Evolutionary conservation across 2,888 invertebrate species (phyloP).

Genomic region (Drosophila helvetica): DNA sequence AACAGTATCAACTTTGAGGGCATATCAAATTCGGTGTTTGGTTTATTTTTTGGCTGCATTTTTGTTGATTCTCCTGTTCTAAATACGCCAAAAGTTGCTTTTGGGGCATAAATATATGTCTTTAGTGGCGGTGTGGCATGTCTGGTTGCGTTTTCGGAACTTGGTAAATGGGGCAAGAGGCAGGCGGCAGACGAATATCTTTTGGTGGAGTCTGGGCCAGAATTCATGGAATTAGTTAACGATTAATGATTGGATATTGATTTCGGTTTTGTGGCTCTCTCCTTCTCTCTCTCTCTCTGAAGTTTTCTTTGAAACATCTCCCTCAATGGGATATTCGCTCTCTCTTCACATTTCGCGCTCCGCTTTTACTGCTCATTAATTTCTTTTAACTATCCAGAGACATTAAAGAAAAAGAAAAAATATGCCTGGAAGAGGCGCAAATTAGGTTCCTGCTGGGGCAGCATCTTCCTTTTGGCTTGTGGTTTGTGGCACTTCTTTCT

Average conservation of each 20-base stretch:
- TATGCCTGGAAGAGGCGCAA: slow-evolving; percentile 12
- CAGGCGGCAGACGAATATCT: slow-evolving; percentile 16
- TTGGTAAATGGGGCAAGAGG: slow-evolving; percentile 67
- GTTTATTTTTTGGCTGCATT: slow-evolving; percentile 32
- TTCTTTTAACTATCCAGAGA: slow-evolving; percentile 38
- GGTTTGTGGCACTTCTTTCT: slow-evolving; percentile 26
- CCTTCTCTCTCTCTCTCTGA: background rate
- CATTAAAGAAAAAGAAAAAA: slow-evolving; percentile 27
- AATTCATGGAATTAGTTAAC: slow-evolving; percentile 79
- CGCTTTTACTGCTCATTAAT: slow-evolving; percentile 52
- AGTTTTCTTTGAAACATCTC: background rate
- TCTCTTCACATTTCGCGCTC: background rate
- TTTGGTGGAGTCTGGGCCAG: slow-evolving; percentile 48
- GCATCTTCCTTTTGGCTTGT: slow-evolving; percentile 23
- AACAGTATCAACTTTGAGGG: background rate
- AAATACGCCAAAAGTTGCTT: slow-evolving; percentile 71
- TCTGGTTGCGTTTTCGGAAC: slow-evolving; percentile 74
- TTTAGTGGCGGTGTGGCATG: slow-evolving; percentile 70
- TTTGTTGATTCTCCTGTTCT: slow-evolving; percentile 60
- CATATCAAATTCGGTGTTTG: background rate
- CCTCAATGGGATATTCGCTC: background rate
- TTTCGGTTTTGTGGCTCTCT: slow-evolving; percentile 46
- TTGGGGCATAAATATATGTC: slow-evolving; percentile 73
- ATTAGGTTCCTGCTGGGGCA: slow-evolving; percentile 31
- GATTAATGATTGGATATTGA: slow-evolving; percentile 80